phyloP scores from a whole-genome alignment of 2,888 invertebrate species.

The Dolichopus griseipennis region DNA sequence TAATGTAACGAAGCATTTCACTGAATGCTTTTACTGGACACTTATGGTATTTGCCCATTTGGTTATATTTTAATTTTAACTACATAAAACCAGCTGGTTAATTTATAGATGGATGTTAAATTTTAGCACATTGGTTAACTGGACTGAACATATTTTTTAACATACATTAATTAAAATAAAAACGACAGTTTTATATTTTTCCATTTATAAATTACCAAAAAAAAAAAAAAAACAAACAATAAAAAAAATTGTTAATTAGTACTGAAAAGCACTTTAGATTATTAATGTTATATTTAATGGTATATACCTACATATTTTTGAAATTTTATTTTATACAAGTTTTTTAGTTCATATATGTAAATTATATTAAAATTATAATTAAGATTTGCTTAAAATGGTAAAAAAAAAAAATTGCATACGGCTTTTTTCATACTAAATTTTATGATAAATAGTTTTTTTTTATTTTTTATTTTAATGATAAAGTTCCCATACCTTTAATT shows the following conservation, averaged over 20 bases:
- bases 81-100: constrained; percentile 5
- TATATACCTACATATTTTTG: too few relatives aligned
- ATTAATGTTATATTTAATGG: not conserved
- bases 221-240: too few relatives aligned
- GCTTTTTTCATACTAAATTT: too few relatives aligned
- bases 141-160: constrained; percentile 9
- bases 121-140: constrained; percentile 8
- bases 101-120: constrained; percentile 7
- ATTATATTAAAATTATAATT: too few relatives aligned
- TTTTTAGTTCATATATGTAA: too few relatives aligned
- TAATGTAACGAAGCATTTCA: not conserved
- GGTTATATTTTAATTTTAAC: not conserved
- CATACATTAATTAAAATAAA: not conserved
- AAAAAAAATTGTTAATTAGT: not conserved
- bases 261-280: not conserved
- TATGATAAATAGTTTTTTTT: too few relatives aligned
- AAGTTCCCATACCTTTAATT: too few relatives aligned
- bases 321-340: too few relatives aligned
- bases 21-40: not conserved
- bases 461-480: too few relatives aligned
- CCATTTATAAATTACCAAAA: not conserved
- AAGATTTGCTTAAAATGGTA: too few relatives aligned
- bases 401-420: too few relatives aligned
- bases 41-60: not conserved
- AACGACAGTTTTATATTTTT: constrained; percentile 6